Conservation (phyloP, 1,140 invertebrate genomes). For the roundworm (Caenorhabditis elegans) region WBcel235 BX284606.5:4477501-4478000, state of each 20-base stretch:
- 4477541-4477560: not conserved
- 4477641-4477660: not conserved
- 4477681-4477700: not conserved
- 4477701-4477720: not conserved
- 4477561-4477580: not conserved
- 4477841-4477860: not conserved
- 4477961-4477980: not conserved
- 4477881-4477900: not conserved
- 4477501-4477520: not conserved
- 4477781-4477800: not conserved
- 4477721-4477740: not conserved
- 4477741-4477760: constrained; percentile 24
- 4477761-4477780: constrained; percentile 7
- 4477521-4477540: too few species aligned
- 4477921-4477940: not conserved
- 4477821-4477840: constrained; percentile 24
- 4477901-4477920: not conserved
- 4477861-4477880: not conserved
- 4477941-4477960: not conserved
- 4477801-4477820: constrained; percentile 11
- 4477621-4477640: not conserved
- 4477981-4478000: not conserved
- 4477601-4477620: not conserved
- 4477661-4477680: not conserved
- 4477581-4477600: not conserved